Evolutionary conservation across 1,140 invertebrate genomes (phyloP).

Genomic region (Hypothenemus hampei): DNA sequence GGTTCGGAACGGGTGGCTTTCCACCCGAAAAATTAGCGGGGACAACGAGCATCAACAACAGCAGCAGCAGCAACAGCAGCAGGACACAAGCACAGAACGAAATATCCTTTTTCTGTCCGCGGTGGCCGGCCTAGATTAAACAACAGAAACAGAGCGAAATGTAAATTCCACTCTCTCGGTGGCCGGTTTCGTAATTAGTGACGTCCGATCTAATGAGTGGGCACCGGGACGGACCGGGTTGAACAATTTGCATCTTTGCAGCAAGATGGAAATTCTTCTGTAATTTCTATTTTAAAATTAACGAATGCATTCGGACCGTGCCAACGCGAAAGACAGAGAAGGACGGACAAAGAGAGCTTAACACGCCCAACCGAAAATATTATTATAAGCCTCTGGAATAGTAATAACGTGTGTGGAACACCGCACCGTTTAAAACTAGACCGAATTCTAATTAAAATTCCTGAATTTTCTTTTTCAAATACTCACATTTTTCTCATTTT

Average conservation of each 20-base stretch:
- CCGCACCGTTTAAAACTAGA: constrained; percentile 18
- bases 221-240: constrained; percentile 21
- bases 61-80: constrained; percentile 9
- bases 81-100: constrained; percentile 4
- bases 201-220: constrained; percentile 35
- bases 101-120: constrained; percentile 25
- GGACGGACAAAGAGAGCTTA: too few relatives aligned
- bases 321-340: too few relatives aligned
- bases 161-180: constrained; percentile 29
- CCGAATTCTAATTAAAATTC: constrained; percentile 22
- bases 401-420: constrained; percentile 20
- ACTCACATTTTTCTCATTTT: not conserved
- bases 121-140: constrained; percentile 28
- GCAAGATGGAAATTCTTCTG: constrained; percentile 31
- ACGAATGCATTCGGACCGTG: constrained; percentile 31
- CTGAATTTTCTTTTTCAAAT: constrained; percentile 1
- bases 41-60: constrained; percentile 4
- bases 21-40: constrained; percentile 21
- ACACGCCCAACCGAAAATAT: constrained; percentile 26
- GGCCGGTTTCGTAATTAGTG: constrained; percentile 32
- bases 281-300: constrained; percentile 36
- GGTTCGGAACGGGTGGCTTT: not conserved
- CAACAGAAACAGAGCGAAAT: constrained; percentile 30
- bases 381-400: too few relatives aligned
- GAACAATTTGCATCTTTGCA: constrained; percentile 32